phyloP scores from a whole-genome alignment of 2,113 vertebrate species.

The Grantiella picta region DNA sequence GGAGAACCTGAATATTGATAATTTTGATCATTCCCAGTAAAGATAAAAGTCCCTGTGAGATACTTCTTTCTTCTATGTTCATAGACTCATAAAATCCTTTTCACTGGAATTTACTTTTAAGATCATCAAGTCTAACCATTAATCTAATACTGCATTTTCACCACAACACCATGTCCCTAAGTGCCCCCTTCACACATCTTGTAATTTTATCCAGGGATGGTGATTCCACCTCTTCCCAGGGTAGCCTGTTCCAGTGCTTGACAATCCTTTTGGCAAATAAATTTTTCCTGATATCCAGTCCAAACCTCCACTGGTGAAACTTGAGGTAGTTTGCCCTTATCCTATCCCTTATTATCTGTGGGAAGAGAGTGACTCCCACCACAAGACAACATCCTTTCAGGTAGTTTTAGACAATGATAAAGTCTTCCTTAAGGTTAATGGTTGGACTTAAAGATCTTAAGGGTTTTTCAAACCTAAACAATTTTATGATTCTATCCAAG shows the following conservation, averaged over 20 bases:
- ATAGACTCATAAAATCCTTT: not conserved
- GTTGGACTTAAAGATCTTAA: not conserved
- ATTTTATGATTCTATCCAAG: not conserved
- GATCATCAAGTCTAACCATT: not conserved
- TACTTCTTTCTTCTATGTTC: not conserved
- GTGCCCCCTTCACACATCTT: not conserved
- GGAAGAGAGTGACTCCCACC: not conserved
- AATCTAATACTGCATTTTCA: not conserved
- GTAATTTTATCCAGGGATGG: not conserved
- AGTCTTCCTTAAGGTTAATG: not conserved
- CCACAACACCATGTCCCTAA: not conserved
- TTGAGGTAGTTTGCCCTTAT: not conserved
- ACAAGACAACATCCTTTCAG: not conserved
- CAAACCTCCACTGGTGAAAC: not conserved
- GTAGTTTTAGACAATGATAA: not conserved
- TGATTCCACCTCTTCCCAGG: not conserved
- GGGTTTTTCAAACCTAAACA: not conserved
- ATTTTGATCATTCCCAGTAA: not conserved
- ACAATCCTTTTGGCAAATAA: not conserved
- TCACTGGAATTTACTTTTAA: too few species aligned
- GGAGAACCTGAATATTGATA: not conserved
- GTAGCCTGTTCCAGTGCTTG: too few species aligned
- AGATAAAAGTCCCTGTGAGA: not conserved
- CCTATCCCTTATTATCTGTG: not conserved
- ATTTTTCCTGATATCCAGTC: not conserved